phyloP scores from a whole-genome alignment of 1,140 invertebrate genomes.

The Melanaphis sacchari region DNA sequence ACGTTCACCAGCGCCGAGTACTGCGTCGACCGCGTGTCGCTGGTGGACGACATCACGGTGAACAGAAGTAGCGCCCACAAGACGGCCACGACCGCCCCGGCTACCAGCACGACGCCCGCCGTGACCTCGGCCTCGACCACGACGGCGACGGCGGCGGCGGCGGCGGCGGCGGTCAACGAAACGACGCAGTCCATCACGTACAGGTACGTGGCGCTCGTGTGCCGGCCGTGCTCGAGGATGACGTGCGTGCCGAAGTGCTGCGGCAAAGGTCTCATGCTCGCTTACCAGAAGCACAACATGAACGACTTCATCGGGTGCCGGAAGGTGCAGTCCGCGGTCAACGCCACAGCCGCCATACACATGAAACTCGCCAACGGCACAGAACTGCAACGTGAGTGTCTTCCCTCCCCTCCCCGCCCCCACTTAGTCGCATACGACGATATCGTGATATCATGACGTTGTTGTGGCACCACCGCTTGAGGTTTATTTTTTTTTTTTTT shows the following conservation, averaged over 20 bases:
- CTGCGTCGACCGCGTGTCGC: conserved; percentile 56
- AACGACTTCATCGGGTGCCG: not conserved
- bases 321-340: not conserved
- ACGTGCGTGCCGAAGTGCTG: conserved; percentile 58
- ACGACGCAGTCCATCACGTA: not conserved
- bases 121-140: no score
- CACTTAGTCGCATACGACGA: no score
- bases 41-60: not conserved
- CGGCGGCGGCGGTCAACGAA: no score
- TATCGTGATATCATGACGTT: no score
- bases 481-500: no score
- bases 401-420: no score
- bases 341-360: not conserved
- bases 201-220: conserved; percentile 51
- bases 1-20: conserved; percentile 21
- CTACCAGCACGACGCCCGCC: not conserved
- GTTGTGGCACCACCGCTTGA: no score
- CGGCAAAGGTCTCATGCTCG: not conserved
- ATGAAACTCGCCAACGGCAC: not conserved
- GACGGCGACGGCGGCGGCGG: no score
- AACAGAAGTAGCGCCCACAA: not conserved
- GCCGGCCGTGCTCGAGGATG: conserved; percentile 41
- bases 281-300: not conserved
- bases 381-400: conserved; percentile 17
- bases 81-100: not conserved